Evolutionary conservation across 2,113 vertebrate species (phyloP).

Genomic region (Mola mola): DNA sequence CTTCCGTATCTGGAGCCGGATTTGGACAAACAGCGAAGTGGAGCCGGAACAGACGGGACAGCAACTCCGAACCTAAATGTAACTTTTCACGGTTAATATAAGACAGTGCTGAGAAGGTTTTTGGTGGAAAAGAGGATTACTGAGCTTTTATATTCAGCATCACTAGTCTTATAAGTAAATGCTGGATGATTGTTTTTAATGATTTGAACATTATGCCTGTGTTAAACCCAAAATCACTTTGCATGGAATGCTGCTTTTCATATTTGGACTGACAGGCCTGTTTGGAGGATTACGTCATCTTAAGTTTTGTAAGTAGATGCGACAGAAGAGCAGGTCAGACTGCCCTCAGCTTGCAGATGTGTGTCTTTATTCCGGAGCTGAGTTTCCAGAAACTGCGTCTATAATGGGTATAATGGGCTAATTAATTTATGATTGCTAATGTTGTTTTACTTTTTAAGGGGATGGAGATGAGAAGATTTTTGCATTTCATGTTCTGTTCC

Average conservation of each 20-base stretch:
- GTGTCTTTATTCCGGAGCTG: slow-evolving; percentile 24
- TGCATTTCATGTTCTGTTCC: slow-evolving; percentile 8
- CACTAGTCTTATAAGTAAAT: background rate
- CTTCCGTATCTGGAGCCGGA: slow-evolving; percentile 65
- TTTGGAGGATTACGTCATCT: background rate
- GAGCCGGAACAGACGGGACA: slow-evolving; percentile 11
- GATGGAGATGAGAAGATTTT: slow-evolving; percentile 48
- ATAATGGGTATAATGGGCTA: slow-evolving; percentile 32
- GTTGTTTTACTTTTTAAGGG: slow-evolving; percentile 34
- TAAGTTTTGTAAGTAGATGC: background rate
- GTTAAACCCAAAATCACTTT: background rate
- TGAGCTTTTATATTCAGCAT: background rate
- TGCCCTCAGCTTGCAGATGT: slow-evolving; percentile 12
- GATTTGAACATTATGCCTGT: background rate
- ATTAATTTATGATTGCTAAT: slow-evolving; percentile 41
- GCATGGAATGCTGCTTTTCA: background rate
- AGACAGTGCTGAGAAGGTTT: background rate
- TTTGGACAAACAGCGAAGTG: slow-evolving; percentile 27
- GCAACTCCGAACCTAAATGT: background rate
- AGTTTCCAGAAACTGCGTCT: slow-evolving; percentile 25
- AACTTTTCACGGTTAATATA: background rate
- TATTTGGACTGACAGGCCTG: background rate
- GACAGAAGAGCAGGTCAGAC: background rate
- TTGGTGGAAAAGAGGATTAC: slow-evolving; percentile 35
- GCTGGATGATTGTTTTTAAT: background rate